A percentile compares a stretch with the other conserved stretches of the same genome.
Evolutionary conservation across 2,113 vertebrate genomes (phyloP).

Genomic region (cat (Felis catus)): DNA sequence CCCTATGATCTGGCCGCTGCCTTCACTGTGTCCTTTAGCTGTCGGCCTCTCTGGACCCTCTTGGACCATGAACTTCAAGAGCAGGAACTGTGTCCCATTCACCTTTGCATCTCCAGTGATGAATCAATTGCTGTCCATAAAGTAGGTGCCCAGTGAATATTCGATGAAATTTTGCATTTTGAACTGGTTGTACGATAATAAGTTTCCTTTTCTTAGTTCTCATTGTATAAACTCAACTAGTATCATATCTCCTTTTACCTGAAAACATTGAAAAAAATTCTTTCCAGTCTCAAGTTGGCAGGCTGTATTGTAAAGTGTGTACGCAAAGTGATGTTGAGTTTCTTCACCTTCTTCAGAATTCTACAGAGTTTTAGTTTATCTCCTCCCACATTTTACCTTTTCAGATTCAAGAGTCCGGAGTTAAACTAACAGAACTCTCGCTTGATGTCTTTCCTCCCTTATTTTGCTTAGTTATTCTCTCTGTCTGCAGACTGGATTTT

Average conservation of each 20-base stretch:
- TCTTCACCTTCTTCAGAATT: not conserved
- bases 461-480: not conserved
- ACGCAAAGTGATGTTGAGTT: not conserved
- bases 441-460: not conserved
- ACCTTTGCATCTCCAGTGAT: not conserved
- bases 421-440: not conserved
- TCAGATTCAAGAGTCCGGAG: not conserved
- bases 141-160: not conserved
- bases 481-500: not conserved
- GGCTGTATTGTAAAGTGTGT: not conserved
- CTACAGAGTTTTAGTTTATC: not conserved
- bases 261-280: not conserved
- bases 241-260: not conserved
- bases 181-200: not conserved
- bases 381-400: not conserved
- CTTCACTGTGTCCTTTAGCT: rapidly evolving
- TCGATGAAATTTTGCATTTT: not conserved
- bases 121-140: not conserved
- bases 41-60: not conserved
- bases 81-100: not conserved
- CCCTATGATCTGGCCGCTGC: not conserved
- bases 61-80: not conserved
- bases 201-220: not conserved
- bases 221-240: not conserved
- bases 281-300: not conserved